Base-by-base conservation (phyloP, 2,888 invertebrate species). In the Epinotia bilunana region DNA sequence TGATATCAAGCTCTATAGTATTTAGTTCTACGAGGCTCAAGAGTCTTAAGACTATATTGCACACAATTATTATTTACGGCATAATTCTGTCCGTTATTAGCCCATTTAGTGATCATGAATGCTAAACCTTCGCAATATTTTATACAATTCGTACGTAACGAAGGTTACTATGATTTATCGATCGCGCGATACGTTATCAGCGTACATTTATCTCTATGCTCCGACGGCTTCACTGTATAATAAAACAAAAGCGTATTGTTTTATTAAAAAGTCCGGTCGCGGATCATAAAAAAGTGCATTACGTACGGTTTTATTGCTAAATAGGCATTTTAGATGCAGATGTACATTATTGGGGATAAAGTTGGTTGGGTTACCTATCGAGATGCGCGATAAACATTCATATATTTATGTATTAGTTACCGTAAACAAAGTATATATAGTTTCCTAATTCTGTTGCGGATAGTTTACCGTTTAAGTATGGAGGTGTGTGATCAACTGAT, bases 121-220 rank as follows among this genome's bases (percentile, higher is more conserved):
- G 64, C 73, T 76, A 60, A 78, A 58, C 78, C 78, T 76, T 78
- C 78, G 76, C 74, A 75, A 68, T 71, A 70, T 72, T 65, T 64
- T 69, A 61, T 72, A 76, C 58, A 72, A 73, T 72, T 67, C 67
- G 46, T 75, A 72, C 72, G 76, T 78, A 82, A 83, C 87, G 83
- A 87, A 86, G 86, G 87, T 86, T 84, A 86, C 85, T 84, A 86
- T 80, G 82, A 84, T 88, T 84, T 93, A 93, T 93, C 90, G 92
- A 93, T 92, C 91, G 84, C 80, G 79, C 82, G 92, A 92, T 93
- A 91, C 82, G 83, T 87, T 92, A 92, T 93, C 93, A 13, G 85
- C 81, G 73, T 81, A 83, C 86, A 86, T 89, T 89, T 92, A 91
- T 91, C 93, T 87, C 79, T 78, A 81, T 78, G 79, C 77, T 79